These are phyloP conservation scores for Cynoglossus semilaevis DNA, from an alignment of 2,113 vertebrate species.

Conservation along the genomic window DNA sequence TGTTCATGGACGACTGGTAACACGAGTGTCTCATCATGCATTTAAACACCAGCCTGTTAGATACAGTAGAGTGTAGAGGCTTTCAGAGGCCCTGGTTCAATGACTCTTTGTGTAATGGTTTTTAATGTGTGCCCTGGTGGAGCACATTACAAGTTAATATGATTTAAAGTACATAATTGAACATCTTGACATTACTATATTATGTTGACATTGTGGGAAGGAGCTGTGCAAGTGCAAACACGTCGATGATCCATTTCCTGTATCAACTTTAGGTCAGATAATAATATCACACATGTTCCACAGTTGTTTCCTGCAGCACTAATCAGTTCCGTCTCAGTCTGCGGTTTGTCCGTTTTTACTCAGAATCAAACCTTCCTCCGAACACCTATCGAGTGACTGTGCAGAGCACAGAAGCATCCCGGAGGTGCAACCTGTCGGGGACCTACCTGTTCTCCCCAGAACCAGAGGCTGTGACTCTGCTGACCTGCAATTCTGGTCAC, in stretches of 20 bases:
- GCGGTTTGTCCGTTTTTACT: constrained; percentile 5
- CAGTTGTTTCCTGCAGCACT: constrained; percentile 17
- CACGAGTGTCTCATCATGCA: constrained; percentile 2
- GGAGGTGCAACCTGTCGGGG: constrained; percentile 79
- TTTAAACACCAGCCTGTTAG: background rate
- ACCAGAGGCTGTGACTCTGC: constrained; percentile 71
- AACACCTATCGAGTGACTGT: constrained; percentile 77
- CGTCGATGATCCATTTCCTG: background rate
- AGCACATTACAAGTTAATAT: background rate
- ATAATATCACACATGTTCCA: constrained; percentile 10
- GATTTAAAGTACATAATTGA: background rate
- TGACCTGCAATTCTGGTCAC: constrained; percentile 54
- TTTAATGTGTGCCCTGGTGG: background rate
- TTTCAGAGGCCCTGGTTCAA: background rate
- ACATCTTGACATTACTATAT: background rate
- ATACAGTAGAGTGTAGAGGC: background rate
- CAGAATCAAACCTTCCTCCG: constrained; percentile 40
- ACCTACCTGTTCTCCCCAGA: constrained; percentile 76
- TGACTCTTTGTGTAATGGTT: background rate
- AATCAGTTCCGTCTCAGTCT: background rate
- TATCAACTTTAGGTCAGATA: constrained; percentile 36
- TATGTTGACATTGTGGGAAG: background rate
- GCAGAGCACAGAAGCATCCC: constrained; percentile 74
- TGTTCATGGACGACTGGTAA: constrained; percentile 79
- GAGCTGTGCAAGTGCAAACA: background rate